These are phyloP conservation scores for Lysiphlebus fabarum DNA, from an alignment of 1,140 invertebrate species.

Conservation along the genomic window DNA sequence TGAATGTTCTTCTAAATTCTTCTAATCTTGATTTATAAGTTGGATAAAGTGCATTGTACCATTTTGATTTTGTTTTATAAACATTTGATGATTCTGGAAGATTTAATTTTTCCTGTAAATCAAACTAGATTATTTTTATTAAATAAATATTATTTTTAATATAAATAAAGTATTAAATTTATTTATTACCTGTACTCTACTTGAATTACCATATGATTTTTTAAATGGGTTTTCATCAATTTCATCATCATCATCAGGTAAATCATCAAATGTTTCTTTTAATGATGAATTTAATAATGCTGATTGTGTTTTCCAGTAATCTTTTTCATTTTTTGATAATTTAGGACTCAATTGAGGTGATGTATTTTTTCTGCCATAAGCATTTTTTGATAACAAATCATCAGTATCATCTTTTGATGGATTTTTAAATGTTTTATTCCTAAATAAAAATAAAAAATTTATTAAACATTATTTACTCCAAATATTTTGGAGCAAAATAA, in stretches of 20 bases:
- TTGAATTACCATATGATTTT: too few species aligned
- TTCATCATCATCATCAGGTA: background rate
- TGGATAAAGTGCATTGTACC: slow-evolving; percentile 86
- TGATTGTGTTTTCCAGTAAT: slow-evolving; percentile 36
- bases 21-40: slow-evolving; percentile 90
- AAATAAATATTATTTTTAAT: too few species aligned
- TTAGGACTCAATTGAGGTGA: slow-evolving; percentile 50
- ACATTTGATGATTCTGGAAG: slow-evolving; percentile 38
- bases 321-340: slow-evolving; percentile 54
- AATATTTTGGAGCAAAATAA: too few species aligned
- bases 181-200: too few species aligned
- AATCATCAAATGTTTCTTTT: slow-evolving; percentile 22
- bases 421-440: too few species aligned
- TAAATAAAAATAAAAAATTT: too few species aligned
- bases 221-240: too few species aligned
- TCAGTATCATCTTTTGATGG: slow-evolving; percentile 34
- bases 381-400: slow-evolving; percentile 39
- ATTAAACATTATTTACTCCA: too few species aligned
- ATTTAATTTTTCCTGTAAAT: slow-evolving; percentile 37
- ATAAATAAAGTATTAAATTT: too few species aligned
- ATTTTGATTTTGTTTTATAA: slow-evolving; percentile 74
- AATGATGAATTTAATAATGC: slow-evolving; percentile 26
- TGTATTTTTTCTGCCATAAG: slow-evolving; percentile 44
- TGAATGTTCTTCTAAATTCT: slow-evolving; percentile 90
- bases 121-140: background rate